Evolutionary conservation across 2,113 vertebrate genomes (phyloP).

Genomic region (Himantopus leucocephalus): DNA sequence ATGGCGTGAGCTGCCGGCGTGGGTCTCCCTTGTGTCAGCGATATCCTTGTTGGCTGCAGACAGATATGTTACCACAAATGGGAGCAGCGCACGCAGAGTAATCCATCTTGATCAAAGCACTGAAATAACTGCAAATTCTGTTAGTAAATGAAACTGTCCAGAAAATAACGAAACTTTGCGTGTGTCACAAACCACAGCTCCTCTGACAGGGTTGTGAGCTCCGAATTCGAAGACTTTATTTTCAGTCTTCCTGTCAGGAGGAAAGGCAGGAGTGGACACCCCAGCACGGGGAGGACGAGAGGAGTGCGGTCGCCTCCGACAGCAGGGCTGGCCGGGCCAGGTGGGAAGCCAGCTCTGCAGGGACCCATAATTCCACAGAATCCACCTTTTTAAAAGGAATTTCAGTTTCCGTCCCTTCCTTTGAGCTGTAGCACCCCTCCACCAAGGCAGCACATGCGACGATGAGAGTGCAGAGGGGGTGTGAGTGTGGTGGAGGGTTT

Average conservation of each 20-base stretch:
- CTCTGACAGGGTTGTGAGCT: neutral
- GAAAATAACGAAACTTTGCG: neutral
- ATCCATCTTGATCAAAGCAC: neutral
- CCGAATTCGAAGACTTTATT: neutral
- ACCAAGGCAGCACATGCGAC: too few species aligned
- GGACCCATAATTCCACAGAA: too few species aligned
- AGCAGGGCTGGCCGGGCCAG: too few species aligned
- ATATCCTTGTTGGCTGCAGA: neutral
- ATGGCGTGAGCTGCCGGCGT: neutral
- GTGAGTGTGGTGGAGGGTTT: neutral
- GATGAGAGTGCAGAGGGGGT: too few species aligned
- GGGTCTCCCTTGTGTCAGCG: neutral
- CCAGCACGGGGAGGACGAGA: neutral
- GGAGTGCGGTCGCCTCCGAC: neutral
- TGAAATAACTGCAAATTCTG: neutral
- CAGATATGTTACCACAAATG: neutral
- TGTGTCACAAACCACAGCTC: neutral
- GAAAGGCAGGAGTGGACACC: neutral
- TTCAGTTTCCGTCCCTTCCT: too few species aligned
- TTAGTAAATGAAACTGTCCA: neutral
- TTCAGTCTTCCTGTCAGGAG: neutral
- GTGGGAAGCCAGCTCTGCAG: neutral
- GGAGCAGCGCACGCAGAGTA: neutral
- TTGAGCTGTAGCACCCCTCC: too few species aligned
- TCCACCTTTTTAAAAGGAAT: too few species aligned